These are phyloP conservation scores for Orthosia cruda DNA, from an alignment of 2,888 invertebrate species.

Conservation along the genomic window DNA sequence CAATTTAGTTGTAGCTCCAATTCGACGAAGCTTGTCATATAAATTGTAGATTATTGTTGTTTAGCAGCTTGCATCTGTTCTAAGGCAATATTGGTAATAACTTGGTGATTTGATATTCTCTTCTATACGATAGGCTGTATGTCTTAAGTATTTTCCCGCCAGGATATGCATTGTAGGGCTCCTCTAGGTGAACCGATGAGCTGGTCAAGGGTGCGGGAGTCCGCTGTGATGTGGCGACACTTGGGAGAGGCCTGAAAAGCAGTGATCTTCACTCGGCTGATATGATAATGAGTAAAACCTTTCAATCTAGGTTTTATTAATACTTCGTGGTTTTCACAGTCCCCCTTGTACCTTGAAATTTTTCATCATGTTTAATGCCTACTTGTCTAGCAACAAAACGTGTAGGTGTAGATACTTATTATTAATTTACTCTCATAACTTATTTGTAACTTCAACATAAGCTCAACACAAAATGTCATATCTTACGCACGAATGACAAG, in stretches of 20 bases:
- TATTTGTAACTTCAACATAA: not conserved
- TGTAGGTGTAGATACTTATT: no score
- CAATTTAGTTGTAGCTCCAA: slow-evolving; percentile 27
- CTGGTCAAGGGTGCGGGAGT: no score
- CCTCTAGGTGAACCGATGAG: no score
- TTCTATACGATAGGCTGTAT: not conserved
- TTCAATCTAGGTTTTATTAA: not conserved
- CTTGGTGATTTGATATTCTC: not conserved
- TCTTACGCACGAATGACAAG: slow-evolving; percentile 12
- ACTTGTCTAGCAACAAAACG: not conserved
- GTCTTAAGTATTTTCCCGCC: not conserved
- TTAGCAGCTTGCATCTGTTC: not conserved
- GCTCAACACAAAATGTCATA: not conserved
- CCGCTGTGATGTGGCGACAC: no score
- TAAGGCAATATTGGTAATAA: not conserved
- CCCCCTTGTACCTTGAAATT: no score
- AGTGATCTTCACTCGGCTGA: no score
- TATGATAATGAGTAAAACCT: no score
- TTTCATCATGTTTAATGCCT: no score
- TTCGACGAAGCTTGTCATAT: not conserved
- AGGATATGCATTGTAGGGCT: no score
- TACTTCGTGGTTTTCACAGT: not conserved
- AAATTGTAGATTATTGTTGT: slow-evolving; percentile 18
- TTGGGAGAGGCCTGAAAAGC: no score
- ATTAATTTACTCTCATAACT: no score